Evolutionary conservation across 2,797 vertebrate species (phyloP).

Genomic region (Pseudochirops cupreus): DNA sequence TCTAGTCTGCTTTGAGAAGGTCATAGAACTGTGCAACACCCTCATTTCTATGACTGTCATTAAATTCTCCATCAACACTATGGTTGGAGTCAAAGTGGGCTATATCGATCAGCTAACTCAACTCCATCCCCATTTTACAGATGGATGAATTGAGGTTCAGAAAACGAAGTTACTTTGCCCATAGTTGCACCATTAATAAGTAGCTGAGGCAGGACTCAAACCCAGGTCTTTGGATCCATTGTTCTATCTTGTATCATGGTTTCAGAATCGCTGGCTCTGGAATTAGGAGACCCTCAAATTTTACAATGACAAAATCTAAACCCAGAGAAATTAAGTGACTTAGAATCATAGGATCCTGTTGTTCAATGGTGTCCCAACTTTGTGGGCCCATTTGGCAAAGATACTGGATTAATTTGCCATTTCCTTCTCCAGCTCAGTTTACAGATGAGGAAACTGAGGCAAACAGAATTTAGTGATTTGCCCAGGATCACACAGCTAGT

Average conservation of each 20-base stretch:
- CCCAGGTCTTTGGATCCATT: background rate
- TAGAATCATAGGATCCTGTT: background rate
- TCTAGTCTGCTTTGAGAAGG: background rate
- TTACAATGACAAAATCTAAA: background rate
- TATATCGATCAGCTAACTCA: background rate
- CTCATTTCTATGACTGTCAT: background rate
- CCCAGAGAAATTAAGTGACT: background rate
- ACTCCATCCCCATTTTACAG: background rate
- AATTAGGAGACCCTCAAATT: background rate
- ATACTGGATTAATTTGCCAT: background rate
- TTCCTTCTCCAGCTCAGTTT: background rate
- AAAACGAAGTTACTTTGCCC: background rate
- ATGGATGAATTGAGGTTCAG: background rate
- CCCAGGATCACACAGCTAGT: background rate
- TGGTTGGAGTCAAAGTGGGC: background rate
- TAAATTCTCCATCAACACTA: background rate
- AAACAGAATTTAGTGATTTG: background rate
- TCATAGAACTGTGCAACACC: background rate
- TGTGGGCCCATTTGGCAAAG: background rate
- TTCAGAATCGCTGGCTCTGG: background rate
- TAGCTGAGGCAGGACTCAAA: background rate
- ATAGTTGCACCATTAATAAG: background rate
- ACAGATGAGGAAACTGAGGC: background rate
- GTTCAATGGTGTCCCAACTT: background rate
- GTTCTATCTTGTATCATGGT: background rate